Conservation (phyloP, 1,140 invertebrate genomes). For the Trachelipus rathkii region DNA sequence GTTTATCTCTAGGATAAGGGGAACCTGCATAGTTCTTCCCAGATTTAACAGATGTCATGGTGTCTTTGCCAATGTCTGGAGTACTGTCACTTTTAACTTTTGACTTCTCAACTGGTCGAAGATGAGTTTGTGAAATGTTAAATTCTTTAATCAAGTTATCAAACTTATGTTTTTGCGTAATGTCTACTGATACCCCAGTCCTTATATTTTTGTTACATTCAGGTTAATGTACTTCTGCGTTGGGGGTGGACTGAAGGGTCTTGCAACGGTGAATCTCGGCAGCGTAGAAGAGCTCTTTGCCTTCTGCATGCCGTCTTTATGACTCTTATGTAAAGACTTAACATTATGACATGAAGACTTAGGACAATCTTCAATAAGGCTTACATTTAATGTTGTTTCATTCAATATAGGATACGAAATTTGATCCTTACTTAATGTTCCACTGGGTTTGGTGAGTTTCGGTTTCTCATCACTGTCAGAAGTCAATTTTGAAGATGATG, state of each 20-base stretch:
- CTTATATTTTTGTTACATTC: no score
- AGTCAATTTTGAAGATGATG: neutral
- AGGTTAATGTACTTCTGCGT: neutral
- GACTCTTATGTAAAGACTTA: neutral
- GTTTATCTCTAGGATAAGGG: neutral
- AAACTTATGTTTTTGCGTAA: neutral
- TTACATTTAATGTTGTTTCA: neutral
- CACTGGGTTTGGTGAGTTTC: neutral
- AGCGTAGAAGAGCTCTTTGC: no score
- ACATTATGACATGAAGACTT: neutral
- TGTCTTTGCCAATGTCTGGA: neutral
- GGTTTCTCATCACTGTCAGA: neutral
- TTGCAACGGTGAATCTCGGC: neutral
- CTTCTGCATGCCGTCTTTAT: neutral
- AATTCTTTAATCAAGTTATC: neutral
- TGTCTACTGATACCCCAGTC: neutral
- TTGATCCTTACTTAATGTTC: neutral
- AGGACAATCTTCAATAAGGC: neutral
- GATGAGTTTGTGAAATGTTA: neutral
- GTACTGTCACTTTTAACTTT: neutral
- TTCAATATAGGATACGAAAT: neutral
- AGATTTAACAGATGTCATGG: neutral
- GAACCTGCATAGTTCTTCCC: neutral
- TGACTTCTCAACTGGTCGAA: neutral
- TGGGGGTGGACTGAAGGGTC: neutral